These are phyloP conservation scores for Motacilla alba DNA, from an alignment of 2,113 vertebrate genomes.

Conservation along the genomic window DNA sequence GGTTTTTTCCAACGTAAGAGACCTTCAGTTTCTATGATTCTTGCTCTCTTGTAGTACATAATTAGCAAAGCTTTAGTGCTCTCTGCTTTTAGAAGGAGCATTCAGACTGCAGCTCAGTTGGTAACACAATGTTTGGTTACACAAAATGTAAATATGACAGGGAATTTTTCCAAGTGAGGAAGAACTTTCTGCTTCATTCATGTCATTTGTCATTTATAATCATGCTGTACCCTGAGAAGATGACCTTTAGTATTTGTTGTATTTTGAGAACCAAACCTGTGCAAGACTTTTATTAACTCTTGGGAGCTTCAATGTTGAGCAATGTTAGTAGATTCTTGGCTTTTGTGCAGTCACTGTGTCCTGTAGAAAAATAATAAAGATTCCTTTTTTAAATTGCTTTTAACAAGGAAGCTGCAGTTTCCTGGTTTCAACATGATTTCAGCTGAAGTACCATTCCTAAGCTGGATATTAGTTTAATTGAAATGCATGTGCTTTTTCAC, in stretches of 20 bases:
- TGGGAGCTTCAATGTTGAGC: not conserved
- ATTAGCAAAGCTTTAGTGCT: not conserved
- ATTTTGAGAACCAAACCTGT: conserved; percentile 2
- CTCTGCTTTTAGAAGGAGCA: not conserved
- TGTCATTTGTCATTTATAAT: not conserved
- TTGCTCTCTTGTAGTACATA: not conserved
- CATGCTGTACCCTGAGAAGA: not conserved
- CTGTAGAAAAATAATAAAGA: not conserved
- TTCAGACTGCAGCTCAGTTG: not conserved
- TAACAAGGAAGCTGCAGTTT: not conserved
- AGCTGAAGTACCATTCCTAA: not conserved
- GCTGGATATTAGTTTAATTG: not conserved
- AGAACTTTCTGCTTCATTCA: conserved; percentile 19
- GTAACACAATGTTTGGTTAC: not conserved
- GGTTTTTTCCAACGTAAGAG: not conserved
- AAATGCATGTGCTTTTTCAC: not conserved
- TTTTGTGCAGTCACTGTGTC: not conserved
- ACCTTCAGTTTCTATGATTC: not conserved
- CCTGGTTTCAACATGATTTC: not conserved
- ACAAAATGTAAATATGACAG: not conserved
- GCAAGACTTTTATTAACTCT: not conserved
- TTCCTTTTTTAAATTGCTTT: not conserved
- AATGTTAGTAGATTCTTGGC: not conserved
- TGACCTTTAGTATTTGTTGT: not conserved
- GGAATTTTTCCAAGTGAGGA: not conserved